These are phyloP conservation scores for Phaedon cochleariae DNA, from an alignment of 2,888 invertebrate species.

Conservation along the genomic window DNA sequence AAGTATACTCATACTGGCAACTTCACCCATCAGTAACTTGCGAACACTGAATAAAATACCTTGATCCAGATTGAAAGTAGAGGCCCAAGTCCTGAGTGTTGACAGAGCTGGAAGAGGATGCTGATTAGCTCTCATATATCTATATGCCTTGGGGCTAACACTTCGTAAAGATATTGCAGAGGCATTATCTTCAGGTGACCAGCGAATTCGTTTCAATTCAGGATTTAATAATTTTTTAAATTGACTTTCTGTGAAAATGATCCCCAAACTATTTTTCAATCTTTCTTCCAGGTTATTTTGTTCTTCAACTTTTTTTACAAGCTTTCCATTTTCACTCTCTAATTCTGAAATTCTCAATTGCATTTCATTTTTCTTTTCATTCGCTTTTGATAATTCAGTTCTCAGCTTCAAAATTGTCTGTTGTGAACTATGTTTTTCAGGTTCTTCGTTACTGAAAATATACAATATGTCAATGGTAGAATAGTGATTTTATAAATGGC, in stretches of 20 bases:
- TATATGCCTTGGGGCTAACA: slow-evolving; percentile 39
- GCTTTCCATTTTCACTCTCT: neutral
- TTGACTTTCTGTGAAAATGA: slow-evolving; percentile 29
- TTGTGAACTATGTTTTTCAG: too few relatives aligned
- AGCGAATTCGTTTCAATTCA: slow-evolving; percentile 12
- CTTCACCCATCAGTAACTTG: slow-evolving; percentile 1
- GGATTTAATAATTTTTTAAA: slow-evolving; percentile 28
- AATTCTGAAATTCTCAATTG: neutral
- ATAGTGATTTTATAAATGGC: too few relatives aligned
- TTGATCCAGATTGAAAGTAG: neutral
- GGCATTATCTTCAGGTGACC: slow-evolving; percentile 33
- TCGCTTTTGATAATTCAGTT: neutral
- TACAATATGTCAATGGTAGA: too few relatives aligned
- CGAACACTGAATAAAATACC: neutral
- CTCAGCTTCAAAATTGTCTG: too few relatives aligned
- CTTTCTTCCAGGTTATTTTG: neutral
- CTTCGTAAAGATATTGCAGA: slow-evolving; percentile 34
- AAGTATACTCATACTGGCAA: neutral
- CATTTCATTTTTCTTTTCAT: neutral
- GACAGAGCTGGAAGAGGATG: slow-evolving; percentile 35
- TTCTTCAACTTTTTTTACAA: neutral
- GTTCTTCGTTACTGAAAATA: too few relatives aligned
- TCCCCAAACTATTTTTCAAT: slow-evolving; percentile 2
- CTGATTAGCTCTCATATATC: slow-evolving; percentile 31
- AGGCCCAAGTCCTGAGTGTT: slow-evolving; percentile 15